phyloP scores from a whole-genome alignment of 2,888 invertebrate genomes.

The Synanthedon formicaeformis region DNA sequence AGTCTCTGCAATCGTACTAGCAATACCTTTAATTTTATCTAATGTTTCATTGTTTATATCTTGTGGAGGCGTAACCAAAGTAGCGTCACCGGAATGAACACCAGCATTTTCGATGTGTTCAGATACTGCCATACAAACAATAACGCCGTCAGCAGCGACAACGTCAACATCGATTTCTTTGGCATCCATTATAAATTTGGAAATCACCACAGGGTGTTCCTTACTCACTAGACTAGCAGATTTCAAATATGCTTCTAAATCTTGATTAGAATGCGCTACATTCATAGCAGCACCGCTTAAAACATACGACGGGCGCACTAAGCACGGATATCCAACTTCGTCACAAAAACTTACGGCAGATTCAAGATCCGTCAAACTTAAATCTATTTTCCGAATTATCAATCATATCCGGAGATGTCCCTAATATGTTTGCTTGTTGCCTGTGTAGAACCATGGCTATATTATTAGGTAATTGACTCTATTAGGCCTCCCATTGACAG shows the following conservation, averaged over 20 bases:
- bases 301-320: constrained; percentile 98
- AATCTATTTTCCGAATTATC: constrained; percentile 99
- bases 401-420: constrained; percentile 95
- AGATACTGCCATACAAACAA: constrained; percentile 97
- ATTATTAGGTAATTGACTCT: constrained; percentile 98
- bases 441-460: constrained; percentile 98
- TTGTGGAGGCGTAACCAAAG: constrained; percentile 97
- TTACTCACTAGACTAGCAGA: constrained; percentile 95
- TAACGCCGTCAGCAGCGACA: constrained; percentile 93
- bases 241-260: constrained; percentile 91
- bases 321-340: constrained; percentile 95
- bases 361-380: constrained; percentile 95
- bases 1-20: constrained; percentile 87
- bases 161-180: constrained; percentile 99
- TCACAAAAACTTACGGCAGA: constrained; percentile 91
- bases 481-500: constrained; percentile 98
- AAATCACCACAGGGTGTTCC: constrained; percentile 98
- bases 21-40: constrained; percentile 89
- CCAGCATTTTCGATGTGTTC: constrained; percentile 99
- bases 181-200: constrained; percentile 96
- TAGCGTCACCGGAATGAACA: constrained; percentile 98
- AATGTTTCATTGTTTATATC: constrained; percentile 94
- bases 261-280: constrained; percentile 92
- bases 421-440: constrained; percentile 90
- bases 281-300: constrained; percentile 99